These are phyloP conservation scores for Lithophane leautieri DNA, from an alignment of 2,888 invertebrate genomes.

Conservation along the genomic window DNA sequence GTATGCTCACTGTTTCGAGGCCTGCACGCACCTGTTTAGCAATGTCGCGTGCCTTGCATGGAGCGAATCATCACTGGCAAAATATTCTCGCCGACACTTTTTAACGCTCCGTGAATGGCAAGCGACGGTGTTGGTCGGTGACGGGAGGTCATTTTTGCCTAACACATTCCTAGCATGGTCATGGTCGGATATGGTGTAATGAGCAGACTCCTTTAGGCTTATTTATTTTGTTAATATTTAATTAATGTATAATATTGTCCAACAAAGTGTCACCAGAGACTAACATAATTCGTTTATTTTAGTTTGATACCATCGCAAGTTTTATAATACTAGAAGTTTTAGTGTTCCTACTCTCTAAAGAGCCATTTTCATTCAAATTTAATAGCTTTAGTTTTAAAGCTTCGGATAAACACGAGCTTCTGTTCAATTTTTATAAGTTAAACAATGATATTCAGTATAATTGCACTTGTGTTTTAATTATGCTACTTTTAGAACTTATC, in stretches of 20 bases:
- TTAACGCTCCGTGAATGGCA: too few relatives aligned
- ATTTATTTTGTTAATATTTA: not conserved
- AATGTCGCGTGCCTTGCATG: too few relatives aligned
- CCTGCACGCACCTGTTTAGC: too few relatives aligned
- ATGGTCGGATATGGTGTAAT: too few relatives aligned
- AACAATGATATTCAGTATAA: not conserved
- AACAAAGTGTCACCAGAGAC: not conserved
- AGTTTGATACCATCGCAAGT: conserved; percentile 34
- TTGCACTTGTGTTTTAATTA: conserved; percentile 3
- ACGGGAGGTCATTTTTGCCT: too few relatives aligned
- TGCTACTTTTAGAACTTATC: not conserved
- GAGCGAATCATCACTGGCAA: too few relatives aligned
- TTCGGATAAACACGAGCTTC: conserved; percentile 15
- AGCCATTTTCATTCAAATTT: conserved; percentile 46
- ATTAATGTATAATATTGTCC: conserved; percentile 1
- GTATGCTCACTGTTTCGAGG: too few relatives aligned
- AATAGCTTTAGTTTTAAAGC: conserved; percentile 37
- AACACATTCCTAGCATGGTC: too few relatives aligned
- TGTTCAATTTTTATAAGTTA: conserved; percentile 13
- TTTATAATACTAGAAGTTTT: conserved; percentile 28
- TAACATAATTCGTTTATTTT: conserved; percentile 5
- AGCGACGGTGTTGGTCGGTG: too few relatives aligned
- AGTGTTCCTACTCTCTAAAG: conserved; percentile 29
- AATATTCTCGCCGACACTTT: too few relatives aligned
- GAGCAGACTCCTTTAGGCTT: too few relatives aligned